Percentiles rank a stretch among this genome's conserved stretches.
Evolutionary conservation across 2,888 invertebrate species (phyloP).

Genomic region (Mythimna vitellina): DNA sequence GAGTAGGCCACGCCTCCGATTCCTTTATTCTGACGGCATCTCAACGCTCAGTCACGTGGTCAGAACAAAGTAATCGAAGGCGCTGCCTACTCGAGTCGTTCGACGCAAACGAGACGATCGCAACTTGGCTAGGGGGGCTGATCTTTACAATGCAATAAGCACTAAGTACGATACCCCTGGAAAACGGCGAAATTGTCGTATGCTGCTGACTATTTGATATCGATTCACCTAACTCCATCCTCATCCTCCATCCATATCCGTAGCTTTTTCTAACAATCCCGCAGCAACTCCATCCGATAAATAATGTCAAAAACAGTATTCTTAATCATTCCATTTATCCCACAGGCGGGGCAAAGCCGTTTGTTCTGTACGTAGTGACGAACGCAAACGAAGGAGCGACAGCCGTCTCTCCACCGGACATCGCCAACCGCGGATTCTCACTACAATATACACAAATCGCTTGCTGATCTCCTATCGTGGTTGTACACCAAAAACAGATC

Average conservation of each 20-base stretch:
- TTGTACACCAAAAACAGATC: not conserved
- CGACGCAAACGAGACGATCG: no score
- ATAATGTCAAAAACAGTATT: not conserved
- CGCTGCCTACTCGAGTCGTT: no score
- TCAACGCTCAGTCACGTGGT: no score
- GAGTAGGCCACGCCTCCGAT: no score
- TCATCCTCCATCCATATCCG: no score
- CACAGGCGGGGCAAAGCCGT: conserved; percentile 92
- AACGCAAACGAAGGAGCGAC: conserved; percentile 90
- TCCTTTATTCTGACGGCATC: no score
- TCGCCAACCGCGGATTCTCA: conserved; percentile 94
- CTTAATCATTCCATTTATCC: conserved; percentile 1
- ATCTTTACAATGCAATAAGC: not conserved
- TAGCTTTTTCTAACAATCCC: no score
- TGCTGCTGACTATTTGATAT: not conserved
- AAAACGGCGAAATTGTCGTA: not conserved
- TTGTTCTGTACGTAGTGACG: conserved; percentile 94
- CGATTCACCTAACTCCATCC: not conserved
- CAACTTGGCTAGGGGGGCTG: no score
- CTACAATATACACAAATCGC: conserved; percentile 92
- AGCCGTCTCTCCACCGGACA: conserved; percentile 88
- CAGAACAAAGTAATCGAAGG: no score
- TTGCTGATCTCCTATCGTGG: conserved; percentile 82
- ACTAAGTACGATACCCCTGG: no score
- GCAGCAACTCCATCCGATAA: no score